A percentile compares a stretch with the other conserved stretches of the same genome.
These are phyloP conservation scores for Clytia hemisphaerica DNA, from an alignment of 30 jellyfish, hydroid and myxozoan genomes.

Conservation along the genomic window DNA sequence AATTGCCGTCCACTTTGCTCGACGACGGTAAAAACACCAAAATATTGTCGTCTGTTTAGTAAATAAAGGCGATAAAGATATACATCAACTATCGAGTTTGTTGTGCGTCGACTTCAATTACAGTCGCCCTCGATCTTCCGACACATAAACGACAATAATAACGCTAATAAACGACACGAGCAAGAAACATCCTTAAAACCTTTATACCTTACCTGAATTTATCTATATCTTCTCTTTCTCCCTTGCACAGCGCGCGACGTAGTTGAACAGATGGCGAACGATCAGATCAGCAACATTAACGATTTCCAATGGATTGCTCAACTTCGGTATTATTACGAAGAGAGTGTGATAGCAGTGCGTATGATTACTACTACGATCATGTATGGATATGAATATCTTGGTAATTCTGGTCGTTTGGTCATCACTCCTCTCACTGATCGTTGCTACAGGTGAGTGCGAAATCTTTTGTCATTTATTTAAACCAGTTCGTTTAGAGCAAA, in stretches of 20 bases:
- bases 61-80: no score
- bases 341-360: constrained; percentile 56
- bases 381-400: constrained; percentile 90
- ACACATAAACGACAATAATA: no score
- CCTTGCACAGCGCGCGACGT: constrained; percentile 85
- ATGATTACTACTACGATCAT: constrained; percentile 86
- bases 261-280: constrained; percentile 77
- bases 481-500: no score
- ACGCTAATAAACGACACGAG: no score
- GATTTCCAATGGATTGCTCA: constrained; percentile 95
- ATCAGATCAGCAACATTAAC: constrained; percentile 40
- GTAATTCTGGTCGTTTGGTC: constrained; percentile 91
- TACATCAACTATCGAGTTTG: no score
- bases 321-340: constrained; percentile 84
- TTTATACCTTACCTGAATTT: neutral
- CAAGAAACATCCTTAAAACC: neutral
- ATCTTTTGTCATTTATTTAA: no score
- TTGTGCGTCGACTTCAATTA: no score
- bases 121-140: no score
- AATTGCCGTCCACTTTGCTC: no score
- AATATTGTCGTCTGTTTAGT: no score
- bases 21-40: no score
- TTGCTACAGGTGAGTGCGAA: constrained; percentile 61
- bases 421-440: constrained; percentile 95
- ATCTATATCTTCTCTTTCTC: neutral